phyloP scores from a whole-genome alignment of 2,797 vertebrate genomes.

The Argentina silus region DNA sequence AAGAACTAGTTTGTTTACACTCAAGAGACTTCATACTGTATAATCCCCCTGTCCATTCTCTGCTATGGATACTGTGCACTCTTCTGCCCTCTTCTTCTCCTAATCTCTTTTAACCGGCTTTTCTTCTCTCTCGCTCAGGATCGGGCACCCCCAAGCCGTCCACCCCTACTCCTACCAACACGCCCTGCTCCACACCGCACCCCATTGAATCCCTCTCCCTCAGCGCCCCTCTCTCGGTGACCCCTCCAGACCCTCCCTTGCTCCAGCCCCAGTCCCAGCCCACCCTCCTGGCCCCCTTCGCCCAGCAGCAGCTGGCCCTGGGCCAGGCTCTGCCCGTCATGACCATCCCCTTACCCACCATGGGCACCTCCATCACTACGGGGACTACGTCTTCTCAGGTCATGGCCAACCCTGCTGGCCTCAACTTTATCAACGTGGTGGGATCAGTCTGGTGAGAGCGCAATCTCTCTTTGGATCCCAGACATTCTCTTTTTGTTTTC shows the following conservation, averaged over 20 bases:
- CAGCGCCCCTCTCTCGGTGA: conserved; percentile 85
- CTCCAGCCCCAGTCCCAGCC: conserved; percentile 82
- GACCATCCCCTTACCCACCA: conserved; percentile 95
- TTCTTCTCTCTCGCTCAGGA: conserved; percentile 74
- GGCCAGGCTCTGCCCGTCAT: conserved; percentile 94
- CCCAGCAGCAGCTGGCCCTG: conserved; percentile 94
- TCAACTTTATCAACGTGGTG: conserved; percentile 98
- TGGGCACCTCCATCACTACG: conserved; percentile 86
- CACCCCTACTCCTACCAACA: conserved; percentile 94
- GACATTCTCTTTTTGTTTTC: no score
- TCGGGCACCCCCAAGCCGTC: conserved; percentile 97
- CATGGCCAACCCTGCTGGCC: conserved; percentile 90
- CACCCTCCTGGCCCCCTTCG: conserved; percentile 87
- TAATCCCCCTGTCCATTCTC: neutral
- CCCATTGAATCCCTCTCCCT: conserved; percentile 86
- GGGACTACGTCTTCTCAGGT: conserved; percentile 91
- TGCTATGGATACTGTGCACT: neutral
- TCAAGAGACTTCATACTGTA: neutral
- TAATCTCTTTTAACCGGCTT: neutral
- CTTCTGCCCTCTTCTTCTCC: neutral
- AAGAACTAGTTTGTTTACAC: no score
- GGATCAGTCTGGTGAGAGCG: conserved; percentile 89
- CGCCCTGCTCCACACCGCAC: conserved; percentile 94
- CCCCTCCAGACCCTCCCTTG: conserved; percentile 86
- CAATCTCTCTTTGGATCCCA: neutral